These are phyloP conservation scores for Heterodera carotae DNA, from an alignment of 1,140 invertebrate species.

Conservation along the genomic window DNA sequence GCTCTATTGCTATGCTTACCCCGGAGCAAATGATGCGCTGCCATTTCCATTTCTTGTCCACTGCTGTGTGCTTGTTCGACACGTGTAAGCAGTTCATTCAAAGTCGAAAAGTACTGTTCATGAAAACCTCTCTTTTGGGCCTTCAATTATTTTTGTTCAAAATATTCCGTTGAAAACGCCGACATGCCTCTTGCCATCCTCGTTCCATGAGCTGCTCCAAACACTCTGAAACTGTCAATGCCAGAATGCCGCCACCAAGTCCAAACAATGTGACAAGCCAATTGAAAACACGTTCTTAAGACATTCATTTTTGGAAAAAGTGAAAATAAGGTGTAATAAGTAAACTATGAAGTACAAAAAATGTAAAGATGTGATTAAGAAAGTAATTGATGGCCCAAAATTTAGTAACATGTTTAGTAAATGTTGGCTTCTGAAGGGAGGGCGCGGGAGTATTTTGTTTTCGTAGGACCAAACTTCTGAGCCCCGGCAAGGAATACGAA, in stretches of 20 bases:
- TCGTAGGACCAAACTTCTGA: too few relatives aligned
- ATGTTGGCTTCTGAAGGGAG: too few relatives aligned
- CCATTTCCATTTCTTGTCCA: conserved; percentile 37
- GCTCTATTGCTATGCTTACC: too few relatives aligned
- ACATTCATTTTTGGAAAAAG: background rate
- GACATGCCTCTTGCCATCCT: conserved; percentile 30
- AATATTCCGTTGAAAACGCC: background rate
- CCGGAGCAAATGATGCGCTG: conserved; percentile 41
- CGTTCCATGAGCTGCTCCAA: conserved; percentile 35
- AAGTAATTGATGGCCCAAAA: too few relatives aligned
- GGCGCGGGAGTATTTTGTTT: too few relatives aligned
- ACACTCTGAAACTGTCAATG: conserved; percentile 32
- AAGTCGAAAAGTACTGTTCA: conserved; percentile 35
- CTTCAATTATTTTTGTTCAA: conserved; percentile 1
- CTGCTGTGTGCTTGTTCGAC: conserved; percentile 28
- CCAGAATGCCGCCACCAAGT: conserved; percentile 6
- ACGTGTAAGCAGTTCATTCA: conserved; percentile 19
- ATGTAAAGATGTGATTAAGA: too few relatives aligned
- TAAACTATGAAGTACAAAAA: background rate
- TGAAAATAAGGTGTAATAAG: too few relatives aligned
- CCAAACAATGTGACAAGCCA: conserved; percentile 21
- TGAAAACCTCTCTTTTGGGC: background rate
- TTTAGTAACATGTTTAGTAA: too few relatives aligned
- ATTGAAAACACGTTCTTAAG: conserved; percentile 11
- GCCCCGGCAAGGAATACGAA: conserved; percentile 57